Base-by-base conservation (phyloP, 2,113 vertebrate genomes). In the Thunnus thynnus region DNA sequence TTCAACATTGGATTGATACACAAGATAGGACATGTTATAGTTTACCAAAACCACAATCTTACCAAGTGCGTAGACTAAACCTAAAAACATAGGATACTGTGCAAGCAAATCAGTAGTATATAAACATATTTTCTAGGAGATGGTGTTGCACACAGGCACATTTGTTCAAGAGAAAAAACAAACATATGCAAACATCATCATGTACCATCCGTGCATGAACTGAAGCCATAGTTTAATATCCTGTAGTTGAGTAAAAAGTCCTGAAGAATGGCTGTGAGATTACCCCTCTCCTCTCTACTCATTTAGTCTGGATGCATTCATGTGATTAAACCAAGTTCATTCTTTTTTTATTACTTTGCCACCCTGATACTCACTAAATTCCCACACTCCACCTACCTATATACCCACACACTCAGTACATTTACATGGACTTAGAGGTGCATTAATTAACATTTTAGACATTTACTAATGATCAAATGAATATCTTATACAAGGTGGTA, bases 281-380 rank as follows among this genome's bases (percentile, higher is more conserved):
- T 12, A 17, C 1, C 3, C 36, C 5, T 52, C 16, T 56, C 9
- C 10, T 52, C 46, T 22, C 13, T 32, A 47, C 6, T 22, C 48
- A 51, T 2, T 58, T 44, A 41, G 41, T 64, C 14, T 52, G 5
- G 52, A 58, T 60, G 13, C 5, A 11, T 62, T 22, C 4, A 32
- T 46, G 36, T 11, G 36, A 46, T 54, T 22, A 52, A 25, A 54
- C 61, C 13, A n/a, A 51, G 44, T n/a, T 64, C 25, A 58, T 69
- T 68, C 20, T 62, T 22, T 41, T 22, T n/a, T 52, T 51, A 60
- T 58, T 57, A 13, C 55, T 71, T 27, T 62, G n/a, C 5, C 64
- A 18, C 51, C 27, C 3, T 30, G 18, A 36, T 63, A 18, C 41
- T 11, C 8, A 25, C 47, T 60, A 3, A 55, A 68, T 58, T 4